Evolutionary conservation across 2,888 invertebrate species (phyloP).

Genomic region (Petrolisthes manimaculis): DNA sequence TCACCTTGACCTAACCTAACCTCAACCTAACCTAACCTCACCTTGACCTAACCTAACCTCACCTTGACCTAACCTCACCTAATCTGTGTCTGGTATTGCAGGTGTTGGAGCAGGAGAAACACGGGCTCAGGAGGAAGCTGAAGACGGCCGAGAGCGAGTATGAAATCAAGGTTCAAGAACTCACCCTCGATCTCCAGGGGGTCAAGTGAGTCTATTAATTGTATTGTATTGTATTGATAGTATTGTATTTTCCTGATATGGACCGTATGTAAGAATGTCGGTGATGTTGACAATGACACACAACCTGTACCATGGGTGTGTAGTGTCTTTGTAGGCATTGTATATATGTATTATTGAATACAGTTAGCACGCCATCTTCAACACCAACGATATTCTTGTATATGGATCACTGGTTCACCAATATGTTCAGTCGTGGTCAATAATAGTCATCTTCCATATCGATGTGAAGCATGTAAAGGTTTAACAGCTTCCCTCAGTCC

Average conservation of each 20-base stretch:
- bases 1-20: neutral
- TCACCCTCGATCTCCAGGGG: conserved; percentile 88
- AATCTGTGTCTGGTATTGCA: conserved; percentile 71
- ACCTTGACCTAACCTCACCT: neutral
- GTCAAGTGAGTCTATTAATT: conserved; percentile 77
- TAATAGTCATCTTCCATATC: too few species aligned
- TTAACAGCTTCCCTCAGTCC: too few species aligned
- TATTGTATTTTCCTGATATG: too few species aligned
- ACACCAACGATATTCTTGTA: too few species aligned
- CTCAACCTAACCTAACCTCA: neutral
- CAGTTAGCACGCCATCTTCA: too few species aligned
- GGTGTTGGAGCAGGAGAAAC: conserved; percentile 94
- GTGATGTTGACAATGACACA: too few species aligned
- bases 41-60: too few species aligned
- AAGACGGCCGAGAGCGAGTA: conserved; percentile 89
- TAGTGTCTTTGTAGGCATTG: neutral
- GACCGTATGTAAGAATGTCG: too few species aligned
- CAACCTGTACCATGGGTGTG: neutral
- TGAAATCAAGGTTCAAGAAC: conserved; percentile 86
- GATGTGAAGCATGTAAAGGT: too few species aligned
- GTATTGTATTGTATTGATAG: too few species aligned
- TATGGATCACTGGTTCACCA: too few species aligned
- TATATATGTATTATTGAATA: neutral
- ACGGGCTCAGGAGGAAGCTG: conserved; percentile 85
- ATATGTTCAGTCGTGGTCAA: too few species aligned